Conservation (phyloP, 2,113 vertebrate species). For the Eubucco bourcierii region DNA sequence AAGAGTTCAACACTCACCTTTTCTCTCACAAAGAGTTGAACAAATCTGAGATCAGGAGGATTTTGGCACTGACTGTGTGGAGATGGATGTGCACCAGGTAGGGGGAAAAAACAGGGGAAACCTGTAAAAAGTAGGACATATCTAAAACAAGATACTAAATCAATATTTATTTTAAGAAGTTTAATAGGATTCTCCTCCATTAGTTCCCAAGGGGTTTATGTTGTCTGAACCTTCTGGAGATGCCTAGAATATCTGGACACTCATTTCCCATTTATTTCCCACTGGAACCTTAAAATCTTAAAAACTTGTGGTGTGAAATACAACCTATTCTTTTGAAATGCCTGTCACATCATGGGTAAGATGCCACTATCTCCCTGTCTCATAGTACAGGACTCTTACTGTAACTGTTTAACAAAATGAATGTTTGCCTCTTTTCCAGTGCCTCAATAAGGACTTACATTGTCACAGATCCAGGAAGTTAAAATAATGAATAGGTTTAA, state of each 20-base stretch:
- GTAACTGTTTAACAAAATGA: too few relatives aligned
- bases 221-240: not conserved
- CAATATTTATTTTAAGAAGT: conserved; percentile 22
- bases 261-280: conserved; percentile 21
- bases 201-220: not conserved
- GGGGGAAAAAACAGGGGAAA: too few relatives aligned
- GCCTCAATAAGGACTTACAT: too few relatives aligned
- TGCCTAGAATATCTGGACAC: not conserved
- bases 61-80: not conserved
- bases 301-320: not conserved
- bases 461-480: too few relatives aligned
- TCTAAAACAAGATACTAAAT: not conserved
- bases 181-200: not conserved
- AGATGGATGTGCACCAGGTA: not conserved
- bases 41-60: not conserved
- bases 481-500: too few relatives aligned
- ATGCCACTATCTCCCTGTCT: too few relatives aligned
- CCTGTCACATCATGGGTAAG: too few relatives aligned
- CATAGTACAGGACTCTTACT: too few relatives aligned
- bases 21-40: not conserved
- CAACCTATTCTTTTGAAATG: not conserved
- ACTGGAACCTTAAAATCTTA: conserved; percentile 1
- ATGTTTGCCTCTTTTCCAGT: too few relatives aligned
- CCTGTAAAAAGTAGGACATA: too few relatives aligned
- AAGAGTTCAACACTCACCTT: not conserved